Percentiles rank a stretch among this genome's conserved stretches.
phyloP scores from a whole-genome alignment of 1,140 invertebrate species.

The Conus betulinus region DNA sequence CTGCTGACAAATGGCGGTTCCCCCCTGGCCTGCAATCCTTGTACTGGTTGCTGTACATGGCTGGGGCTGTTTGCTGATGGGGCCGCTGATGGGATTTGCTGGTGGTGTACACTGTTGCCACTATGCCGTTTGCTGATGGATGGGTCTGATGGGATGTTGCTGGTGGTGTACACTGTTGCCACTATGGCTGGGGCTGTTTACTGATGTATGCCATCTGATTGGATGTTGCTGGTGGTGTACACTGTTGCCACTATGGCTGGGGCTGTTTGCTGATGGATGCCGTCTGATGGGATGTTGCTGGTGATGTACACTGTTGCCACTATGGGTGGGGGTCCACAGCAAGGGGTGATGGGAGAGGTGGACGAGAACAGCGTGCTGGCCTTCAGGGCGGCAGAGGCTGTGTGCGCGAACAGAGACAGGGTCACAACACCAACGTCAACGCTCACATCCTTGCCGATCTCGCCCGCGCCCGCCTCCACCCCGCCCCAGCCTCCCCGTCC shows the following conservation, averaged over 20 bases:
- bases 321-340: neutral
- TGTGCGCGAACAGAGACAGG: slow-evolving; percentile 58
- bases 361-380: slow-evolving; percentile 53
- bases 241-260: neutral
- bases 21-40: too few species aligned
- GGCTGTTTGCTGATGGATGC: too few species aligned
- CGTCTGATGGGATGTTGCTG: neutral
- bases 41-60: too few species aligned
- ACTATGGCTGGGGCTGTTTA: neutral
- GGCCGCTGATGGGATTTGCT: too few species aligned
- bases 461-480: slow-evolving; percentile 20
- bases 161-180: neutral
- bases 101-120: neutral
- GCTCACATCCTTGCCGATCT: neutral
- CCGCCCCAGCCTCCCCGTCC: slow-evolving; percentile 6
- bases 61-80: too few species aligned
- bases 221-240: neutral
- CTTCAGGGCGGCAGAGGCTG: slow-evolving; percentile 62
- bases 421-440: neutral
- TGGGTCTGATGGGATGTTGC: too few species aligned
- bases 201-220: too few species aligned
- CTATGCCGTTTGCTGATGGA: too few species aligned
- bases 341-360: slow-evolving; percentile 35
- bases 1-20: too few species aligned
- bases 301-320: neutral